phyloP scores from a whole-genome alignment of 2,113 vertebrate genomes.

The Chaetorhynchus papuensis region DNA sequence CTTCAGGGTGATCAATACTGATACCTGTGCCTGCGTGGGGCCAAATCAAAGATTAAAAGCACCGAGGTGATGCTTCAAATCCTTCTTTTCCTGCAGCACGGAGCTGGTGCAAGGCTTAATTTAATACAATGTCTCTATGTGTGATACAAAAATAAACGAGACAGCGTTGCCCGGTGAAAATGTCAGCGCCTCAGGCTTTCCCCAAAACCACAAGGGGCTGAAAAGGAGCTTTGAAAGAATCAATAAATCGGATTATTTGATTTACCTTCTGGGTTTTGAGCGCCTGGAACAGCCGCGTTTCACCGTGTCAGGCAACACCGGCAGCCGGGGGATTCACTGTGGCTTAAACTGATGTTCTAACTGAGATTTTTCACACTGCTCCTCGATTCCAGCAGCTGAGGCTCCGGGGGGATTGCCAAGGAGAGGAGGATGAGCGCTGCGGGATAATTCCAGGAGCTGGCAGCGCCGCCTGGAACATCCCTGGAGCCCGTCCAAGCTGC shows the following conservation, averaged over 20 bases:
- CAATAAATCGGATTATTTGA: background rate
- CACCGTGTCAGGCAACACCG: background rate
- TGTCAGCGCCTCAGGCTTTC: background rate
- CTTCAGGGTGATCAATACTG: background rate
- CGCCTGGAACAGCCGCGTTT: background rate
- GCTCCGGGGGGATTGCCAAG: background rate
- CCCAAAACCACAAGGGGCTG: background rate
- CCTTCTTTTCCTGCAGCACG: background rate
- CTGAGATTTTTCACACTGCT: background rate
- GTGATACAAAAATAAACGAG: background rate
- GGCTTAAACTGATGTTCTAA: fast-evolving
- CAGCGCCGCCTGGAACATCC: background rate
- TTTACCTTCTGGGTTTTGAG: background rate
- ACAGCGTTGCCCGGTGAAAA: background rate
- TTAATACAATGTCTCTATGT: fast-evolving
- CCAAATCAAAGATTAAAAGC: background rate
- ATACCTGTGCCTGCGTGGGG: background rate
- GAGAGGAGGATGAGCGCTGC: background rate
- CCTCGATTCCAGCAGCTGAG: background rate
- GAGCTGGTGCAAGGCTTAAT: background rate
- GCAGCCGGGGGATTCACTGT: background rate
- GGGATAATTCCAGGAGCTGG: background rate
- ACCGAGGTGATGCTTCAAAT: background rate
- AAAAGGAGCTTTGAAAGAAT: background rate
- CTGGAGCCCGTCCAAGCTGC: background rate